phyloP scores from a whole-genome alignment of 2,888 invertebrate genomes.

The Atrina japonica region DNA sequence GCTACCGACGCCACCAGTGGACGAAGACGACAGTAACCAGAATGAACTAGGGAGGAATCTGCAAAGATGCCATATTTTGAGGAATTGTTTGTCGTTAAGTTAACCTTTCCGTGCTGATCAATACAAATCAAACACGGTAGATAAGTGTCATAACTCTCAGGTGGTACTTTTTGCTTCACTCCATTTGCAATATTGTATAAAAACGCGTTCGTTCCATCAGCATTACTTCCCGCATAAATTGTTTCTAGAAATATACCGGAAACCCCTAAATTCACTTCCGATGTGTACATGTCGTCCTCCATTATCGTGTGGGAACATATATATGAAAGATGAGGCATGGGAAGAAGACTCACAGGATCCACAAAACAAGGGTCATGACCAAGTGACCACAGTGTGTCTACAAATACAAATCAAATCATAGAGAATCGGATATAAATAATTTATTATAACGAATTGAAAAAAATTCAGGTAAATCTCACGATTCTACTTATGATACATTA shows the following conservation, averaged over 20 bases:
- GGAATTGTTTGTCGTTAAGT: background rate
- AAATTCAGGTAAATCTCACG: too few species aligned
- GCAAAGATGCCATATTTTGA: conserved; percentile 12
- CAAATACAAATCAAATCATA: too few species aligned
- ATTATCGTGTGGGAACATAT: background rate
- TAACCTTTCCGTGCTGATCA: too few species aligned
- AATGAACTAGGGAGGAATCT: conserved; percentile 11
- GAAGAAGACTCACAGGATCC: conserved; percentile 23
- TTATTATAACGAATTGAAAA: too few species aligned
- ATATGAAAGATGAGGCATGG: conserved; percentile 29
- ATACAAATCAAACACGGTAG: too few species aligned
- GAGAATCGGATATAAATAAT: too few species aligned
- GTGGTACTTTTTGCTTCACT: too few species aligned
- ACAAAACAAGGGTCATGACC: conserved; percentile 2
- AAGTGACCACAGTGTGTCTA: too few species aligned
- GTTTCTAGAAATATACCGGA: background rate
- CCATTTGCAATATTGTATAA: too few species aligned
- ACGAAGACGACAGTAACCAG: conserved; percentile 27
- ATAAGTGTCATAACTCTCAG: too few species aligned
- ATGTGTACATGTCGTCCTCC: too few species aligned
- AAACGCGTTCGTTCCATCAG: background rate
- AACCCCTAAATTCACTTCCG: background rate
- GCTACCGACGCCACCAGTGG: conserved; percentile 7
- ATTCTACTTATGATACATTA: too few species aligned
- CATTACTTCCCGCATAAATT: conserved; percentile 6